Base-by-base conservation (phyloP, 2,113 vertebrate genomes). In the Ailuropoda melanoleuca region DNA sequence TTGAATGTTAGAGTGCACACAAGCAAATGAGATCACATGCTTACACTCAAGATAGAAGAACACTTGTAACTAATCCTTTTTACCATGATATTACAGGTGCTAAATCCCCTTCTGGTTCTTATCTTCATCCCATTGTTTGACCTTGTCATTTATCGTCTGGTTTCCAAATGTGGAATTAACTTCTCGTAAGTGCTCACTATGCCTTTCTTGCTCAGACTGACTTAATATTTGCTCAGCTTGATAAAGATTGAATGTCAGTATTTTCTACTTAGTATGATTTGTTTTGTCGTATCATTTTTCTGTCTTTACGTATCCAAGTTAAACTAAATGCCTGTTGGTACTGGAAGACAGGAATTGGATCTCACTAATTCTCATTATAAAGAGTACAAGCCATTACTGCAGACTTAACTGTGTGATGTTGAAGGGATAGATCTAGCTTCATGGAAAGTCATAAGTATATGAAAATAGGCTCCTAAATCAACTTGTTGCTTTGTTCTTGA, bases 81-180 rank as follows among this genome's bases (percentile, higher is more conserved):
- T 98, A 83, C 96, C 93, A 60, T 98, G 97, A 18, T 96, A 81
- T 98, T 99, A 81, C 98, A 99, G 99, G 99, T 99, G 97, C 97
- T 99, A 98, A 99, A 99, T 84, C 99, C 99, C 93, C 98, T 99
- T 98, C 98, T 99, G 98, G 99, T 99, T 97, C 99, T 99, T 94
- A 53, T 99, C 97, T 99, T 99, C 93, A 99, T 99, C 92, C 99
- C 99, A 15, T 85, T 99, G 97, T 99, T 99, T 98, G 99, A 99
- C 98, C 98, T 99, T 98, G 98, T 99, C 55, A 97, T 99, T 88
- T 99, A 99, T 97, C 99, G 99, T 5, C 99, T 99, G 64, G 82
- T 99, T 56, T 97, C 98, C 96, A 98, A 99, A 92, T 99, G 99
- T 98, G 99, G 99, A 97, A 98, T 99, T 98, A 99, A 99, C 50